Percentiles rank a stretch among this genome's conserved stretches.
Evolutionary conservation across 2,113 vertebrate genomes (phyloP).

Genomic region (Oncorhynchus tshawytscha): DNA sequence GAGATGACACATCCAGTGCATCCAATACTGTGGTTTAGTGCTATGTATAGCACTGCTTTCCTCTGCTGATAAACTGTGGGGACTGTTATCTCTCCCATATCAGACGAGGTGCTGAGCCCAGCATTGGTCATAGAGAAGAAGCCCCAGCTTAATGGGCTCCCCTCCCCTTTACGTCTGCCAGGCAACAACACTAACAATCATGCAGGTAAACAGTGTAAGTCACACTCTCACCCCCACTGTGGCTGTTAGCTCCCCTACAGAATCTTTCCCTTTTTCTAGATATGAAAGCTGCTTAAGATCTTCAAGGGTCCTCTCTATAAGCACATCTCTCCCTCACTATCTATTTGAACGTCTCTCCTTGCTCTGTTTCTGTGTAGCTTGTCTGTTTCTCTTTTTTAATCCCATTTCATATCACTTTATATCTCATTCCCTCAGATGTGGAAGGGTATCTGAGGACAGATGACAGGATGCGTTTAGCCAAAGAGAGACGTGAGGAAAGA

Average conservation of each 20-base stretch:
- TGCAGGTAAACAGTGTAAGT: constrained; percentile 73
- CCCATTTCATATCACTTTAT: neutral
- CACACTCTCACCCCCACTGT: constrained; percentile 11
- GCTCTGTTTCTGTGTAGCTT: neutral
- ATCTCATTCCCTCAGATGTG: constrained; percentile 66
- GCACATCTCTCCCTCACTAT: neutral
- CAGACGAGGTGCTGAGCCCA: constrained; percentile 44
- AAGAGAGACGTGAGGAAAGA: constrained; percentile 92
- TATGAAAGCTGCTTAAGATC: neutral
- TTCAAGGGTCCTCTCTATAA: neutral
- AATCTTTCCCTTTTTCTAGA: neutral
- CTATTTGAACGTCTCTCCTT: neutral
- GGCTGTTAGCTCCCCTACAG: neutral
- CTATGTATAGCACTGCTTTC: constrained; percentile 12
- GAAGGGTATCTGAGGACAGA: constrained; percentile 90
- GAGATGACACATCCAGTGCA: too few relatives aligned
- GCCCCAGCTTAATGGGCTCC: constrained; percentile 66
- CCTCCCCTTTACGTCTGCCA: constrained; percentile 65
- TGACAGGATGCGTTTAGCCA: constrained; percentile 92
- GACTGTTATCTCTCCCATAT: constrained; percentile 22
- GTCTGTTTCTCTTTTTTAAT: neutral
- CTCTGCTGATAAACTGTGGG: constrained; percentile 7
- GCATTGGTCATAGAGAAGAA: constrained; percentile 65
- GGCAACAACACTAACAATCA: constrained; percentile 49
- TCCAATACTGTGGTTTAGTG: constrained; percentile 26